These are phyloP conservation scores for Ceratotherium simum DNA, from an alignment of 2,113 vertebrate species.

Conservation along the genomic window DNA sequence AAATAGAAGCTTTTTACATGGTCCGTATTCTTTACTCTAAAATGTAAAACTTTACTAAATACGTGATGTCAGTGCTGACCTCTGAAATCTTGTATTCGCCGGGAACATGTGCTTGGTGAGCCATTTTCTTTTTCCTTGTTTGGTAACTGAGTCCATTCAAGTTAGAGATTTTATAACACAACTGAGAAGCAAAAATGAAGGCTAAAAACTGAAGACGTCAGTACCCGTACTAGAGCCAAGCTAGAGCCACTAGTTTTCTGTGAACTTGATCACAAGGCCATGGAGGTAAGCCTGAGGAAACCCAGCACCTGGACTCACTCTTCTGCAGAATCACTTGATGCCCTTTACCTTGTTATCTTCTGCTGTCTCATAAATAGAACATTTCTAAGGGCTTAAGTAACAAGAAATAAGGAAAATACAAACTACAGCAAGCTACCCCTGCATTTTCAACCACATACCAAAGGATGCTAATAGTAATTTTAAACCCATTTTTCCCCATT, in stretches of 20 bases:
- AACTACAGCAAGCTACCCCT: not conserved
- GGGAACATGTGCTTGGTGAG: not conserved
- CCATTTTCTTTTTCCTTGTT: conserved; percentile 9
- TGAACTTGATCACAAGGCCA: not conserved
- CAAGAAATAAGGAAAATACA: not conserved
- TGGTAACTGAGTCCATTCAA: not conserved
- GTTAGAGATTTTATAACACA: not conserved
- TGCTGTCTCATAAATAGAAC: not conserved
- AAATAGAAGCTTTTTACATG: not conserved
- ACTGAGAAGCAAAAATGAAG: not conserved
- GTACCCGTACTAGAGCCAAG: not conserved
- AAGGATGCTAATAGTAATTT: not conserved
- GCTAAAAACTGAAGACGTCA: not conserved
- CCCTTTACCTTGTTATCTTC: not conserved
- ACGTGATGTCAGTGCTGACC: not conserved
- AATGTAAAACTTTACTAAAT: conserved; percentile 3
- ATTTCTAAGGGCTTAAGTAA: not conserved
- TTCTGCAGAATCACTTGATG: not conserved
- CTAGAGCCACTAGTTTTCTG: not conserved
- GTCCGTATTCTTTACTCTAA: conserved; percentile 18
- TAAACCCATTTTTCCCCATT: not conserved
- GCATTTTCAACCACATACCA: not conserved
- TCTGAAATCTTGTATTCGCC: not conserved
- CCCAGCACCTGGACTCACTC: not conserved
- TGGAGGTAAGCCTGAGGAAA: not conserved